These are phyloP conservation scores for Agriopis marginaria DNA, from an alignment of 2,888 invertebrate genomes.

Conservation along the genomic window DNA sequence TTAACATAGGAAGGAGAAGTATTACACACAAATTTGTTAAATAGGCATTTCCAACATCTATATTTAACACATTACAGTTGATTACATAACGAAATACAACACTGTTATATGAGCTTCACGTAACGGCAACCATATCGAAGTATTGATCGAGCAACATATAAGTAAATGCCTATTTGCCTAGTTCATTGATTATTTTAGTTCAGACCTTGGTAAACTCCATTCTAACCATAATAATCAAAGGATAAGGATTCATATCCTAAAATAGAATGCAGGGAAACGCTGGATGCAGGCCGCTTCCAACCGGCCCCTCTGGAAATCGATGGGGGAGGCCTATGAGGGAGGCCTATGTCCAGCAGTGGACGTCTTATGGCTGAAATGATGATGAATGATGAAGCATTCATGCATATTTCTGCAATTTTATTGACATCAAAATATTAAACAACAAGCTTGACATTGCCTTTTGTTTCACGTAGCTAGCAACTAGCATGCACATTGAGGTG, in stretches of 20 bases:
- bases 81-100: conserved; percentile 14
- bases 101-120: conserved; percentile 8
- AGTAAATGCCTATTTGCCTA: not conserved
- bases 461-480: conserved; percentile 9
- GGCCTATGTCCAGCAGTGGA: no score
- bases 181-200: conserved; percentile 4
- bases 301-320: no score
- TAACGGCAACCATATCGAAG: not conserved
- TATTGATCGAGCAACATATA: not conserved
- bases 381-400: no score
- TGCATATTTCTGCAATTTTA: conserved; percentile 1
- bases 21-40: not conserved
- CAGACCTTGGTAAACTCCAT: conserved; percentile 1
- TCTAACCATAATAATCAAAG: conserved; percentile 1
- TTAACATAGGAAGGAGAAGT: no score
- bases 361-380: no score
- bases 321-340: no score
- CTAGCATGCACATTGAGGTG: not conserved
- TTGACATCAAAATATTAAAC: not conserved
- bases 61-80: conserved; percentile 7
- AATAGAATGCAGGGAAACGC: no score
- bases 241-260: not conserved
- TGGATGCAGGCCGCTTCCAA: no score
- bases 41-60: not conserved
- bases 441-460: not conserved